A percentile compares a stretch with the other conserved stretches of the same genome.
Evolutionary conservation across 92 coral and sea anemone genomes (phyloP).

Genomic region (Pocillopora meandrina): DNA sequence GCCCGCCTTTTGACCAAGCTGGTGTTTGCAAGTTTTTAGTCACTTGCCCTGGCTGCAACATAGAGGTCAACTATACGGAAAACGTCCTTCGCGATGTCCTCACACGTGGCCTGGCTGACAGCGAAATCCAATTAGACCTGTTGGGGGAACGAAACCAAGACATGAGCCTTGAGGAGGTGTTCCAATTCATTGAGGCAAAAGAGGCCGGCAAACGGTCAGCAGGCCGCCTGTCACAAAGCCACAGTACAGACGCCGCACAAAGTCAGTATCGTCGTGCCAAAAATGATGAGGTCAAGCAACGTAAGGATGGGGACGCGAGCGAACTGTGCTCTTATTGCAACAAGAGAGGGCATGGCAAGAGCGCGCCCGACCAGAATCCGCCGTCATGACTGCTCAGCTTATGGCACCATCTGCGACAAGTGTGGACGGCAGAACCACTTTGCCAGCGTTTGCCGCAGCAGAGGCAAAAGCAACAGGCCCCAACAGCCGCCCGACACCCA

Average conservation of each 20-base stretch:
- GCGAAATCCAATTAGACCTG: slow-evolving; percentile 61
- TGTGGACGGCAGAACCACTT: slow-evolving; percentile 55
- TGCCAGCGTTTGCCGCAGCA: slow-evolving; percentile 58
- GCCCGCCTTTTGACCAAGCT: slow-evolving; percentile 53
- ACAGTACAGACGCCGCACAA: slow-evolving; percentile 50
- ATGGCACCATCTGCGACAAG: slow-evolving; percentile 46
- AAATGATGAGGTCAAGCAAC: slow-evolving; percentile 29
- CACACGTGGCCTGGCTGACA: background rate
- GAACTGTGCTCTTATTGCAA: slow-evolving; percentile 60
- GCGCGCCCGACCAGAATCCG: slow-evolving; percentile 44
- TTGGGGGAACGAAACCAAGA: slow-evolving; percentile 59
- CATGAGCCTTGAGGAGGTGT: slow-evolving; percentile 54
- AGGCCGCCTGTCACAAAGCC: slow-evolving; percentile 57
- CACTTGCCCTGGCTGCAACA: slow-evolving; percentile 40
- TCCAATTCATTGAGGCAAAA: slow-evolving; percentile 61
- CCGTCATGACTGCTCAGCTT: slow-evolving; percentile 59
- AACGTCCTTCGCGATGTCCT: slow-evolving; percentile 21
- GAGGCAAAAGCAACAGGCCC: slow-evolving; percentile 6
- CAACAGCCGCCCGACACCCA: background rate
- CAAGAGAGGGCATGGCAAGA: slow-evolving; percentile 66
- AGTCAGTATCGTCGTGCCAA: slow-evolving; percentile 52
- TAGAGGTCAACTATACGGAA: slow-evolving; percentile 56
- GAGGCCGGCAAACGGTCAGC: slow-evolving; percentile 73
- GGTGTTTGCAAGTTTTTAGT: slow-evolving; percentile 49
- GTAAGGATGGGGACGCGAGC: slow-evolving; percentile 31